Evolutionary conservation across 2,888 invertebrate species (phyloP).

Genomic region (Rhopalosiphum nymphaeae): DNA sequence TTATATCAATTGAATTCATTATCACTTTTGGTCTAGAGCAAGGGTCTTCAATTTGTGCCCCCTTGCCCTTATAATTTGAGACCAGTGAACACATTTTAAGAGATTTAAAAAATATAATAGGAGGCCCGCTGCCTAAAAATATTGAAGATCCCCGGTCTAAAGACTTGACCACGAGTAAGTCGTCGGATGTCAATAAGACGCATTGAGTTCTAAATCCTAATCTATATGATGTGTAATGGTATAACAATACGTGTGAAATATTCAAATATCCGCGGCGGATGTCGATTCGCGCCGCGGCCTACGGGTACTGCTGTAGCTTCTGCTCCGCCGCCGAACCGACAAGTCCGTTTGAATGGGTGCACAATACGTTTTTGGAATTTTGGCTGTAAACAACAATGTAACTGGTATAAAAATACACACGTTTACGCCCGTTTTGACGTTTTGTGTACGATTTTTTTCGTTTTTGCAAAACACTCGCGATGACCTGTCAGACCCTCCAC

Average conservation of each 20-base stretch:
- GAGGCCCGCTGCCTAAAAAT: background rate
- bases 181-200: background rate
- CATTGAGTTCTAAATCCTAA: background rate
- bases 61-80: background rate
- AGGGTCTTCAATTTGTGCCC: background rate
- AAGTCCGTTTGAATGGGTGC: slow-evolving; percentile 25
- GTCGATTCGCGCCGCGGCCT: background rate
- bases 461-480: slow-evolving; percentile 51
- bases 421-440: slow-evolving; percentile 56
- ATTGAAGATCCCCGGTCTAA: background rate
- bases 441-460: slow-evolving; percentile 19
- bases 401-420: slow-evolving; percentile 37
- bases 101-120: background rate
- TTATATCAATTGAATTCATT: background rate
- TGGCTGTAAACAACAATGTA: slow-evolving; percentile 42
- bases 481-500: slow-evolving; percentile 64
- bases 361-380: slow-evolving; percentile 48
- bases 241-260: background rate
- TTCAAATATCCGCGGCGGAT: background rate
- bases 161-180: background rate
- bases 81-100: background rate
- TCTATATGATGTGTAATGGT: background rate
- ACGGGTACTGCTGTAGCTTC: background rate
- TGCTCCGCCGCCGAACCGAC: background rate
- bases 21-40: background rate